Percentiles rank a stretch among this genome's conserved stretches.
Evolutionary conservation across 2,113 vertebrate species (phyloP).

Genomic region (Phrynocephalus versicolor): DNA sequence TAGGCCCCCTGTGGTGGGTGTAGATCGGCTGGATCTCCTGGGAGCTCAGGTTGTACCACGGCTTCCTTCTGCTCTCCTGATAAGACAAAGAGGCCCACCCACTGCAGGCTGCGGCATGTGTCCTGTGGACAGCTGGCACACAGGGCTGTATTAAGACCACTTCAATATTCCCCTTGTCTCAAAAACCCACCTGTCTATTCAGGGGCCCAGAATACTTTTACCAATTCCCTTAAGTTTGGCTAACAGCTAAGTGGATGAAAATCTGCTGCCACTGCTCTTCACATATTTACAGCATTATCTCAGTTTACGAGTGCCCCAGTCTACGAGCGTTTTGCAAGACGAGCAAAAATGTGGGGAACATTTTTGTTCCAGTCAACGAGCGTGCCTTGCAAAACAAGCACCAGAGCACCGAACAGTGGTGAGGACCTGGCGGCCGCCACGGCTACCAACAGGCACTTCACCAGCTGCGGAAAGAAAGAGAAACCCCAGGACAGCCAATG

Average conservation of each 20-base stretch:
- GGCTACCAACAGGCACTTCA: too few species aligned
- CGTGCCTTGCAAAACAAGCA: background rate
- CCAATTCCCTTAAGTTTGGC: too few species aligned
- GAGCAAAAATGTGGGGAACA: background rate
- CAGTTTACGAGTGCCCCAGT: too few species aligned
- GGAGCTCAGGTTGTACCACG: conserved; percentile 86
- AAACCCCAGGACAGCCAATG: too few species aligned
- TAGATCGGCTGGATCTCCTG: conserved; percentile 91
- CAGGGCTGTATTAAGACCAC: background rate
- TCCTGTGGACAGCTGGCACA: background rate
- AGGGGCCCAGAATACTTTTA: background rate
- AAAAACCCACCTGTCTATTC: background rate
- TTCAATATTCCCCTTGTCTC: background rate
- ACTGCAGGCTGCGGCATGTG: background rate
- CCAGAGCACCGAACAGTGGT: too few species aligned
- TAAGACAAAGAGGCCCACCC: background rate
- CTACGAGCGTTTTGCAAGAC: too few species aligned
- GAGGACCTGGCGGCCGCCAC: too few species aligned
- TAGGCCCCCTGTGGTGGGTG: background rate
- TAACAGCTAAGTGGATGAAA: background rate
- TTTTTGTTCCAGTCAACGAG: background rate
- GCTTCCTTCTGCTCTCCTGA: conserved; percentile 76
- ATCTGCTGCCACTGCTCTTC: background rate
- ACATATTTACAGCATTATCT: too few species aligned
- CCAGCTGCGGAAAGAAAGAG: too few species aligned